Conservation (phyloP, 2,888 invertebrate species). For the Diaprepes abbreviatus region DNA sequence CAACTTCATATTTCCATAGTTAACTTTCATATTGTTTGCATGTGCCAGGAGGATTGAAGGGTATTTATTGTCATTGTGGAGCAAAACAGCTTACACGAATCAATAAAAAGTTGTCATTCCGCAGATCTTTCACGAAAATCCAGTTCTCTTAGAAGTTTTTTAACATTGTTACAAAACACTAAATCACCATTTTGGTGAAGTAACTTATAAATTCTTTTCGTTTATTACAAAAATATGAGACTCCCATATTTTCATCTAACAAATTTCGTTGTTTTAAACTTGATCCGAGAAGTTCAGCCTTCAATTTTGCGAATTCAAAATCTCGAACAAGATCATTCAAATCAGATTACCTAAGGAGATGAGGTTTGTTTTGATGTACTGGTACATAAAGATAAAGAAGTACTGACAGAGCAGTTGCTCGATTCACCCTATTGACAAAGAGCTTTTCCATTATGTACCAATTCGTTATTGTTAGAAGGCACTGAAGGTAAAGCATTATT, state of each 20-base stretch:
- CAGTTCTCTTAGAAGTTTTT: background rate
- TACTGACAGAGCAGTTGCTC: too few species aligned
- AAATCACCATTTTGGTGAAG: too few species aligned
- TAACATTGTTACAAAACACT: too few species aligned
- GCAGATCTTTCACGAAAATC: background rate
- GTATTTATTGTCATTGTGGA: constrained; percentile 14
- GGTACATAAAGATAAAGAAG: too few species aligned
- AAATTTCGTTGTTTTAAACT: background rate
- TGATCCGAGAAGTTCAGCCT: background rate
- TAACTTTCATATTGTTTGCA: background rate
- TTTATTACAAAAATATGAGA: background rate
- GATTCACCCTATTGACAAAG: too few species aligned
- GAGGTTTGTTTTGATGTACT: too few species aligned
- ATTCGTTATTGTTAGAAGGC: too few species aligned
- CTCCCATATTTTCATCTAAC: background rate
- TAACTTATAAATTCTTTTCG: too few species aligned
- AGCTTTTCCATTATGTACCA: too few species aligned
- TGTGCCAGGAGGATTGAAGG: background rate
- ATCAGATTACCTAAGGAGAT: too few species aligned
- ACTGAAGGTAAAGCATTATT: background rate
- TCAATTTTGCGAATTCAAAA: background rate
- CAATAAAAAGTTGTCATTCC: background rate
- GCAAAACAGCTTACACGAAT: constrained; percentile 2
- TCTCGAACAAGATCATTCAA: too few species aligned
- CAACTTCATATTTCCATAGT: background rate